Evolutionary conservation across 2,113 vertebrate species (phyloP).

Genomic region (Elaphurus davidianus): DNA sequence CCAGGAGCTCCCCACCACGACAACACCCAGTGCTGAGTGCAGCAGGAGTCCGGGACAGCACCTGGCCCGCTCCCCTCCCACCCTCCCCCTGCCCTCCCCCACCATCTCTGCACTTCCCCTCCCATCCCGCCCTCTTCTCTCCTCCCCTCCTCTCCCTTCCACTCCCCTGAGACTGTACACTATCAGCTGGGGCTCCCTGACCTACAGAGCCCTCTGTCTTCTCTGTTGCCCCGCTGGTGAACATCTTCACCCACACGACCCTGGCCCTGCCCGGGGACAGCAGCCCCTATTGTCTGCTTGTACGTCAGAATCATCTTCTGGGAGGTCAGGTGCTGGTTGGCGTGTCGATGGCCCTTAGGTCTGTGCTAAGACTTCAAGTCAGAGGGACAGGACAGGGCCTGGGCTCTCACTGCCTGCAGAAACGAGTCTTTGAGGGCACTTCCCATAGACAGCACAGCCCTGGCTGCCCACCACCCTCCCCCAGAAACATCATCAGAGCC

Average conservation of each 20-base stretch:
- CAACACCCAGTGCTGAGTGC: not conserved
- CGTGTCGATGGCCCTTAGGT: not conserved
- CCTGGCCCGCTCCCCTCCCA: no score
- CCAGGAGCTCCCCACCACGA: rapidly evolving
- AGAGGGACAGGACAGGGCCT: not conserved
- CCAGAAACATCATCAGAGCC: not conserved
- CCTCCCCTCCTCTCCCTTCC: not conserved
- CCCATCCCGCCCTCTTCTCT: not conserved
- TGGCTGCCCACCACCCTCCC: not conserved
- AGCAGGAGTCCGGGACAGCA: not conserved
- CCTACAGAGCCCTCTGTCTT: not conserved
- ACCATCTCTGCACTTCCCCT: not conserved
- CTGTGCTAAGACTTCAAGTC: not conserved
- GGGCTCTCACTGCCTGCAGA: not conserved
- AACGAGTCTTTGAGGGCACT: not conserved
- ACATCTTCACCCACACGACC: not conserved
- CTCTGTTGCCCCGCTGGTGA: no score
- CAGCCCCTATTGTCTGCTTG: not conserved
- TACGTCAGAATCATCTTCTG: not conserved
- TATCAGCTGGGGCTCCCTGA: not conserved
- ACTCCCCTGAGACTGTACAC: no score
- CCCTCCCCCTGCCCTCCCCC: not conserved
- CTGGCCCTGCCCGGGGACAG: not conserved
- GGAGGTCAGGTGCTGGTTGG: not conserved
- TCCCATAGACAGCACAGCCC: not conserved